Percentiles rank a stretch among this genome's conserved stretches.
These are phyloP conservation scores for Hydrozoanthus gracilis DNA, from an alignment of 92 coral and sea anemone genomes.

Conservation along the genomic window DNA sequence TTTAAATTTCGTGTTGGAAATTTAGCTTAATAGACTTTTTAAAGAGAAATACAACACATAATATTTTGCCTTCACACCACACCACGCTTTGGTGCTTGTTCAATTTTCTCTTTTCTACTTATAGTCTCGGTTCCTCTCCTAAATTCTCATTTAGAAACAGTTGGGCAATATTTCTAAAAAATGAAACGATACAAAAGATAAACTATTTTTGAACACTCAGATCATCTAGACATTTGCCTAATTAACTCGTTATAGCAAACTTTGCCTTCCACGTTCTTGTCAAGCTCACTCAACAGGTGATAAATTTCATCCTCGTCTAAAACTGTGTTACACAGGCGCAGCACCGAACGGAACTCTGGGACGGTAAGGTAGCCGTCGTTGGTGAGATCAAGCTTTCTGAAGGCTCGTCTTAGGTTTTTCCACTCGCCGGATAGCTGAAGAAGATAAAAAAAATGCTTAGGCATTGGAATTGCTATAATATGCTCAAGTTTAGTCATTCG, in stretches of 20 bases:
- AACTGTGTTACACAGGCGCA: slow-evolving; percentile 82
- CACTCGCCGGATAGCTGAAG: slow-evolving; percentile 91
- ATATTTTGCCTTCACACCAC: too few species aligned
- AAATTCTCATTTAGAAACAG: too few species aligned
- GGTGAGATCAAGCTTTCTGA: slow-evolving; percentile 88
- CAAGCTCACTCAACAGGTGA: slow-evolving; percentile 86
- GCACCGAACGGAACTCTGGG: slow-evolving; percentile 95
- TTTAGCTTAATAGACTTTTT: too few species aligned
- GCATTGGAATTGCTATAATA: neutral
- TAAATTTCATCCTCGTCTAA: slow-evolving; percentile 93
- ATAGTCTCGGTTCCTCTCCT: too few species aligned
- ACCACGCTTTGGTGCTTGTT: too few species aligned
- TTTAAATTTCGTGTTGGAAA: too few species aligned
- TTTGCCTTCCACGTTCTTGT: slow-evolving; percentile 80
- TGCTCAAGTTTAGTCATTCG: neutral
- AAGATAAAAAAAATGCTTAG: neutral
- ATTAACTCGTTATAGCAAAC: slow-evolving; percentile 81
- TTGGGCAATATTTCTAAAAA: neutral
- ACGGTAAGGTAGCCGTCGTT: slow-evolving; percentile 89
- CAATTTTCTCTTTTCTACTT: too few species aligned
- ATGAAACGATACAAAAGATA: neutral
- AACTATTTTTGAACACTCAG: neutral
- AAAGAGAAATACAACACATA: too few species aligned
- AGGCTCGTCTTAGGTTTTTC: slow-evolving; percentile 91
- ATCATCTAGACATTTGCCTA: slow-evolving; percentile 77